Percentiles rank a stretch among this genome's conserved stretches.
Conservation (phyloP, 2,888 invertebrate species). For the Heteropelma amictum region DNA sequence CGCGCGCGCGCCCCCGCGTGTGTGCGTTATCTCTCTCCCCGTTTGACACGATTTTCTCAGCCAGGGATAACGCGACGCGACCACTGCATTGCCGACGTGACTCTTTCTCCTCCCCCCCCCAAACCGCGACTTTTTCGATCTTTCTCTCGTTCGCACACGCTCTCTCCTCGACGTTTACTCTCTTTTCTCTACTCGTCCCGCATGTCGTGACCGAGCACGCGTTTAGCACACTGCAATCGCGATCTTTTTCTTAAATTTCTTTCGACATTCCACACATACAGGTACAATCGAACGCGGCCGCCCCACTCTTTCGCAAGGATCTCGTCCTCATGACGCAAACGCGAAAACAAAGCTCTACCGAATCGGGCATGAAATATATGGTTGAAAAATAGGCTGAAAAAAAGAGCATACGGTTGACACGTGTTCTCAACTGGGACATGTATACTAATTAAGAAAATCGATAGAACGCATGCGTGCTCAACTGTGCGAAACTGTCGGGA, state of each 20-base stretch:
- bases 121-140: neutral
- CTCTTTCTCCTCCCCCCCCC: conserved; percentile 22
- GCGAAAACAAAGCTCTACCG: neutral
- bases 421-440: conserved; percentile 34
- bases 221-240: too few relatives aligned
- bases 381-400: neutral
- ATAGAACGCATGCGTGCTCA: conserved; percentile 22
- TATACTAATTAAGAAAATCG: conserved; percentile 23
- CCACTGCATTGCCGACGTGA: conserved; percentile 61
- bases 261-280: too few relatives aligned
- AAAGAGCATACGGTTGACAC: conserved; percentile 15
- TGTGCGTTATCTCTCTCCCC: conserved; percentile 13
- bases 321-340: neutral
- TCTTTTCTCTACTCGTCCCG: too few relatives aligned
- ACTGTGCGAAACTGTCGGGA: neutral
- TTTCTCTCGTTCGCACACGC: neutral
- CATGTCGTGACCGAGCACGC: too few relatives aligned
- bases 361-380: neutral
- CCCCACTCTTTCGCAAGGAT: too few relatives aligned
- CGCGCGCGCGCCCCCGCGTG: conserved; percentile 26
- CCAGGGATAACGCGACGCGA: conserved; percentile 46
- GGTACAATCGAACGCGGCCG: too few relatives aligned
- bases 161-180: neutral
- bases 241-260: too few relatives aligned
- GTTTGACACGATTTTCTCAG: conserved; percentile 49